Percentiles rank a stretch among this genome's conserved stretches.
Conservation (phyloP, 2,797 vertebrate genomes). For the Clarias laeviceps region DNA sequence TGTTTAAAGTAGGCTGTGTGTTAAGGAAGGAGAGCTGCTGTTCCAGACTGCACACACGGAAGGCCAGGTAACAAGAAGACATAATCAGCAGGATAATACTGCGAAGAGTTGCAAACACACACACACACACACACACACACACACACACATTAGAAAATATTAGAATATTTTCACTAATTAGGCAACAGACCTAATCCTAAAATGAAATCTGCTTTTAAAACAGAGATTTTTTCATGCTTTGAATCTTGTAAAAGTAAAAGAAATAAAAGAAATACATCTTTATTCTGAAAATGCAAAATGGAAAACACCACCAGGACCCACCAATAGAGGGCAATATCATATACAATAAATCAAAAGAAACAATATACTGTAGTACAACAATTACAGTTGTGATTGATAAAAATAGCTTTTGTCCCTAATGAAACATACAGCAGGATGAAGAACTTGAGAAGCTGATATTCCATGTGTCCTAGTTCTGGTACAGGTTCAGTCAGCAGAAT, state of each 20-base stretch:
- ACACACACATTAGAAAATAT: slow-evolving; percentile 13
- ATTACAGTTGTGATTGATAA: not conserved
- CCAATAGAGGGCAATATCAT: slow-evolving; percentile 40
- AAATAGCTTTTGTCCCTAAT: not conserved
- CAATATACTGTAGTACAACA: not conserved
- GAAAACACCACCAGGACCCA: not conserved
- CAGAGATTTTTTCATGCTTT: not conserved
- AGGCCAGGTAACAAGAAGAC: slow-evolving; percentile 92
- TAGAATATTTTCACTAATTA: not conserved
- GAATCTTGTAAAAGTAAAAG: not conserved
- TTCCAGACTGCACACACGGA: slow-evolving; percentile 92
- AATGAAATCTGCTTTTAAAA: not conserved
- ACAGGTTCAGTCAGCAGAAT: slow-evolving; percentile 73
- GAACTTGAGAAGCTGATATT: slow-evolving; percentile 85
- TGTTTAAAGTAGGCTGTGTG: slow-evolving; percentile 70
- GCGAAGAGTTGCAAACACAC: slow-evolving; percentile 45
- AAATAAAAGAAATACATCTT: not conserved
- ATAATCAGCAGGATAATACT: slow-evolving; percentile 90
- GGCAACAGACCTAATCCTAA: no score
- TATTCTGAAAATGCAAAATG: not conserved
- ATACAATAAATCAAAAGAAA: not conserved
- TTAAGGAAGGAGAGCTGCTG: slow-evolving; percentile 86
- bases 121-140: slow-evolving; percentile 39
- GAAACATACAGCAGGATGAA: slow-evolving; percentile 85
- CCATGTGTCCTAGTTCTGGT: slow-evolving; percentile 76